These are phyloP conservation scores for Limnothrissa miodon DNA, from an alignment of 2,113 vertebrate genomes.

Conservation along the genomic window DNA sequence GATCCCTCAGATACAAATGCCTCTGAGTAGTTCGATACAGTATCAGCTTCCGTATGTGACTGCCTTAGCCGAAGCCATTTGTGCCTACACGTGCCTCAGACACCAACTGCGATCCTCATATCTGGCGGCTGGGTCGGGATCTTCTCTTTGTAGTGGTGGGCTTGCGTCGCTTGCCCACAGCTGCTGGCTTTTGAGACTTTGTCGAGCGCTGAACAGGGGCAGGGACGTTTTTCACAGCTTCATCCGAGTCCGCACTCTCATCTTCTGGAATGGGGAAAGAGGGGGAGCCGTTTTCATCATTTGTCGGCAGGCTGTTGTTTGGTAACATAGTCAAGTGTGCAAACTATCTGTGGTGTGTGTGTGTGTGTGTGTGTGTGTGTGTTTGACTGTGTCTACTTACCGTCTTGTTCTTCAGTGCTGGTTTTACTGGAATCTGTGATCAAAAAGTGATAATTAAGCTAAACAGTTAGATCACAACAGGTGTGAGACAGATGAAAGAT, in stretches of 20 bases:
- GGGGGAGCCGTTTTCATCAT: not conserved
- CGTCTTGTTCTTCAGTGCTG: constrained; percentile 66
- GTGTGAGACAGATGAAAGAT: not conserved
- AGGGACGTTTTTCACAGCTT: constrained; percentile 52
- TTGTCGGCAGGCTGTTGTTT: not conserved
- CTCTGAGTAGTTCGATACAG: constrained; percentile 33
- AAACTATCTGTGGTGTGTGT: not conserved
- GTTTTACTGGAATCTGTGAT: constrained; percentile 46
- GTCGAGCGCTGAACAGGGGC: constrained; percentile 36
- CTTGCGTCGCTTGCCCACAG: constrained; percentile 40
- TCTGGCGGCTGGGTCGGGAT: constrained; percentile 37
- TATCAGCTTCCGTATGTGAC: not conserved
- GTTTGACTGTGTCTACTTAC: constrained; percentile 44
- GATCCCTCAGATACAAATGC: constrained; percentile 30
- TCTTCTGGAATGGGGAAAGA: constrained; percentile 51
- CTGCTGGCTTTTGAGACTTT: constrained; percentile 32
- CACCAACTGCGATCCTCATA: not conserved
- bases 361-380: not conserved
- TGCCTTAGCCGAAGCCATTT: constrained; percentile 27
- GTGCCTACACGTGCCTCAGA: constrained; percentile 3
- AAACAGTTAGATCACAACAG: not conserved
- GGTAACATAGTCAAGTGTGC: not conserved
- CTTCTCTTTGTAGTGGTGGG: constrained; percentile 37
- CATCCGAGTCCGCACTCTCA: constrained; percentile 56
- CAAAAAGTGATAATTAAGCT: not conserved